A percentile compares a stretch with the other conserved stretches of the same genome.
phyloP scores from a whole-genome alignment of 2,113 vertebrate species.

The Leptocoma aspasia region DNA sequence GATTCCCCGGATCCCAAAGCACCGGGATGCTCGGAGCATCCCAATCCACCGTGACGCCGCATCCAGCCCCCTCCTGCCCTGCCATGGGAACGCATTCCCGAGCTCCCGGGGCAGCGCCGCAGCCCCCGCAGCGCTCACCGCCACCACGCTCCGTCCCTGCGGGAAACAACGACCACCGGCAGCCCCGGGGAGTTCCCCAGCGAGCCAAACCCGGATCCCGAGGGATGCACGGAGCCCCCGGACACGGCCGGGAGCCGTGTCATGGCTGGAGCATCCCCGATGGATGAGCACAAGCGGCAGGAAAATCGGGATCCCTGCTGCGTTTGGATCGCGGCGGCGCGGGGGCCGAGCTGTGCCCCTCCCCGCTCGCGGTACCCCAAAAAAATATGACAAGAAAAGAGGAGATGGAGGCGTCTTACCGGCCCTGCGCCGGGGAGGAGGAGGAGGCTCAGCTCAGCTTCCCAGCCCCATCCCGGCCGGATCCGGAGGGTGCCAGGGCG shows the following conservation, averaged over 20 bases:
- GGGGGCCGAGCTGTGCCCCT: background rate
- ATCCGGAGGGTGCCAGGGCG: background rate
- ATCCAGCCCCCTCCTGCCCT: background rate
- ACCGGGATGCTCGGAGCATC: background rate
- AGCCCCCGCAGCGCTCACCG: background rate
- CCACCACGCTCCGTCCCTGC: background rate
- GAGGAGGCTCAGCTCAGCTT: background rate
- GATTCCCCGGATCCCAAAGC: fast-evolving
- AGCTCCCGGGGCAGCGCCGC: background rate
- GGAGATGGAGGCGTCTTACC: slow-evolving; percentile 19
- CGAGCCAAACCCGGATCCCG: background rate
- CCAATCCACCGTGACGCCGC: fast-evolving
- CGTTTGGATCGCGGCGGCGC: background rate
- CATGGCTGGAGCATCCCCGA: background rate
- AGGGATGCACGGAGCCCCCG: background rate
- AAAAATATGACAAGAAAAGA: background rate
- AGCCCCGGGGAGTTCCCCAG: background rate
- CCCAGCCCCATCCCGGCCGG: background rate
- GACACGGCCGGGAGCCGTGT: background rate
- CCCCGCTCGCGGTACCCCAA: background rate
- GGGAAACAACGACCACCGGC: background rate
- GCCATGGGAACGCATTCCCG: background rate
- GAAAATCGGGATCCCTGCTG: background rate
- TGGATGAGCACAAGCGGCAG: background rate
- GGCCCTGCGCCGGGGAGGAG: background rate